Base-by-base conservation (phyloP, 1,140 invertebrate genomes). In the Ceratoteleas bidentatus region DNA sequence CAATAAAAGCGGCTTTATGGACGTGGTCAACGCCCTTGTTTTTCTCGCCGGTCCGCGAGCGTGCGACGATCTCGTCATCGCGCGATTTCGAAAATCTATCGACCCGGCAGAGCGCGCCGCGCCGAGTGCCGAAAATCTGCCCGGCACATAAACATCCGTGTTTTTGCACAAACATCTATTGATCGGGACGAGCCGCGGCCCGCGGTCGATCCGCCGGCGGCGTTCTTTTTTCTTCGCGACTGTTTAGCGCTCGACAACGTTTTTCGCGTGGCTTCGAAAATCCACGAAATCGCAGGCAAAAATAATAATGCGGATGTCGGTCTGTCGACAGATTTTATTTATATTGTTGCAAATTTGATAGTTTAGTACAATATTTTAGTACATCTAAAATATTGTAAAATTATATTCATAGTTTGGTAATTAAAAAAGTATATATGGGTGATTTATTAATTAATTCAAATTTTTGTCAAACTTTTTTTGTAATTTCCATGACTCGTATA, bases 91-190 rank as follows among this genome's bases (percentile, higher is more conserved):
- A 32, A 62, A 65, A 75, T 40, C 38, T 8, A 66, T 60, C 33
- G 9, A 45, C 50, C 70, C 10, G 9, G 49, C n/a, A 24, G 24
- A 24, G 24, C 40, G 36, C 38, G 15, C n/a, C 38, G 15, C n/a
- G 45, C 7, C 7, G 14, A 66, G 34, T 53, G 50, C 33, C 40
- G 36, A 75, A 50, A 53, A 43, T 68, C 61, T 75, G 43, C 6
- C 38, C 6, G 38, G 16, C 56, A 68, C 62, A 64, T 58, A 75
- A 75, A 66, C 56, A 75, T 61, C 0, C 47, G 53, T 75, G 72
- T 75, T 75, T 75, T 75, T 61, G 32, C 62, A 54, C 56, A 68
- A 65, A 75, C 72, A 68, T 24, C 24, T 68, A 75, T 75, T 61
- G 72, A 75, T 75, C 72, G 40, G 36, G 47, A 47, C 60, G 50